phyloP scores from a whole-genome alignment of 1,140 invertebrate genomes.

The Schlechtendalia chinensis region DNA sequence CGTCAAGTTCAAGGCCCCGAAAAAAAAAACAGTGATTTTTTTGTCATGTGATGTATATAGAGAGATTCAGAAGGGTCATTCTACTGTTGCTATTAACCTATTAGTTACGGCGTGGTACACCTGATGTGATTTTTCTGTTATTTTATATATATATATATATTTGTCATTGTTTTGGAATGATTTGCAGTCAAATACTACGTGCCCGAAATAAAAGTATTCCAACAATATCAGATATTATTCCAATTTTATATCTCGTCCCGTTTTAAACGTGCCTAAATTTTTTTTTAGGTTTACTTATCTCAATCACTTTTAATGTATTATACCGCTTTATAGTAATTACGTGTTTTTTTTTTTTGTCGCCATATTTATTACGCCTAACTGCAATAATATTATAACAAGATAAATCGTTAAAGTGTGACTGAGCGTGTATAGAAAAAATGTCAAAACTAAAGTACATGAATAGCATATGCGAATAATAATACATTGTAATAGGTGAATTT shows the following conservation, averaged over 20 bases:
- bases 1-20: slow-evolving; percentile 34
- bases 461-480: too few species aligned
- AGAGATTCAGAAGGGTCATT: slow-evolving; percentile 34
- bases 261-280: slow-evolving; percentile 4
- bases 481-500: too few species aligned
- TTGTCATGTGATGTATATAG: not conserved
- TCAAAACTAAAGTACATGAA: too few species aligned
- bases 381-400: not conserved
- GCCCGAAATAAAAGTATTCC: slow-evolving; percentile 28
- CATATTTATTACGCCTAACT: not conserved
- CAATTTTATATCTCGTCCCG: slow-evolving; percentile 30
- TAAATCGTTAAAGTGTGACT: not conserved
- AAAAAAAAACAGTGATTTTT: slow-evolving; percentile 24
- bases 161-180: slow-evolving; percentile 37
- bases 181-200: slow-evolving; percentile 44
- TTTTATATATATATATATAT: not conserved
- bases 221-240: slow-evolving; percentile 25
- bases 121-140: slow-evolving; percentile 26
- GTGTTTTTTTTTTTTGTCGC: not conserved
- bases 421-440: not conserved
- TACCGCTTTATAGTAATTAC: not conserved
- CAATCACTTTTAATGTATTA: not conserved
- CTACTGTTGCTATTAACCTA: slow-evolving; percentile 41
- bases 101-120: slow-evolving; percentile 42
- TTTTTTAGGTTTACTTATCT: not conserved